Base-by-base conservation (phyloP, 2,888 invertebrate genomes). In the Dioctria linearis region DNA sequence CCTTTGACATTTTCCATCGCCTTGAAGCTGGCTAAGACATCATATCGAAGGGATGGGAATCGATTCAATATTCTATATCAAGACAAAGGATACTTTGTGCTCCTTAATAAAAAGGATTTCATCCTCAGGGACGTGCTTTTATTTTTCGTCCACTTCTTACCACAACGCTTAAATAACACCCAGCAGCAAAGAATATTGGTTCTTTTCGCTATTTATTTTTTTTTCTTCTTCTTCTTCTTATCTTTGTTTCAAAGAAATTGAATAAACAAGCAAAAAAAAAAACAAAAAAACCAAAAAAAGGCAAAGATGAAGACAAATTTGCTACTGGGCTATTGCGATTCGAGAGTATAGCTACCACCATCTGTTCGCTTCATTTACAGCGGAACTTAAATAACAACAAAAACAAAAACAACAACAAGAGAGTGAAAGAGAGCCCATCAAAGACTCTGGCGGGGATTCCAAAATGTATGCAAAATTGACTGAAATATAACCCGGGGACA, bases 141-240 rank as follows among this genome's bases (percentile, higher is more conserved):
- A 71, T 71, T 71, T 71, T 71, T 71, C 51, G 54, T 11, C 71
- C 54, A 71, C 51, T 71, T 71, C 71, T 71, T 71, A 71, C 51
- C 71, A 39, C 1, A 49, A 39, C 9, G 40, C 71, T n/a, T 54
- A 51, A 54, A 71, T 54, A 37, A 37, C 40, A 37, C 40, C 42
- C 54, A n/a, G 37, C 54, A n/a, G 37, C 40, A 11, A 71, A 51
- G 40, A 54, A 51, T 71, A 54, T 71, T 54, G 71, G 39, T 71
- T 54, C 39, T 51, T 54, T 40, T 37, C 54, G 37, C 37, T 51
- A 25, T 25, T 25, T 25, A 25, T 54, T 71, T 59, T 25, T 71
- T 71, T 54, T n/a, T n/a, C n/a, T n/a, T n/a, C n/a, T n/a, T 71
- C 54, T 40, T 71, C n/a, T 25, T 25, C 25, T 25, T 25, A 25